phyloP scores from a whole-genome alignment of 2,888 invertebrate genomes.

The Polietes domitor region DNA sequence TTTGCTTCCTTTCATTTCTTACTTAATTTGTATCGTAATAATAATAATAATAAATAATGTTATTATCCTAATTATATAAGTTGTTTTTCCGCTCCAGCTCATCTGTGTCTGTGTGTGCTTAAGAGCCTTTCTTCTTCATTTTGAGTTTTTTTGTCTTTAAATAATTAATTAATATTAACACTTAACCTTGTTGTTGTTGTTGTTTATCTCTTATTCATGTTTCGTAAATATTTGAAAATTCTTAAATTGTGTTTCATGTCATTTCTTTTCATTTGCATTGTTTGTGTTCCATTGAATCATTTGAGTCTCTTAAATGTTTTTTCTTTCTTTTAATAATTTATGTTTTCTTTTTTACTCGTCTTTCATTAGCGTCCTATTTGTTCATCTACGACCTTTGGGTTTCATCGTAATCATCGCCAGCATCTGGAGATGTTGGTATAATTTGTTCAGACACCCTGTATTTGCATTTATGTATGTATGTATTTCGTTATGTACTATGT shows the following conservation, averaged over 20 bases:
- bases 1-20: conserved; percentile 34
- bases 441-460: conserved; percentile 57
- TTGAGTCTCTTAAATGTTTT: conserved; percentile 46
- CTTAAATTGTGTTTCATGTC: not conserved
- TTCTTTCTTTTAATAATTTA: conserved; percentile 25
- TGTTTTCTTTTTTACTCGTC: conserved; percentile 10
- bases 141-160: conserved; percentile 18
- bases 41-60: conserved; percentile 63
- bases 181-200: conserved; percentile 57
- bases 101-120: conserved; percentile 19
- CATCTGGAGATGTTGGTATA: conserved; percentile 13
- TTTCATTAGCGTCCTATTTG: conserved; percentile 29
- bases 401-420: conserved; percentile 27
- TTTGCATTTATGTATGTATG: conserved; percentile 4
- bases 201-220: conserved; percentile 25
- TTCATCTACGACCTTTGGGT: conserved; percentile 6
- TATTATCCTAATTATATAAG: conserved; percentile 60
- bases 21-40: conserved; percentile 57
- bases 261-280: conserved; percentile 46
- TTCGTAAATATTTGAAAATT: not conserved
- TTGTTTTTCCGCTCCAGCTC: conserved; percentile 29
- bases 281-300: conserved; percentile 52
- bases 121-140: conserved; percentile 29
- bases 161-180: conserved; percentile 56
- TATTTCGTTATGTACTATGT: too few species aligned